phyloP scores from a whole-genome alignment of 2,113 vertebrate species.

The Phyllostomus hastatus region DNA sequence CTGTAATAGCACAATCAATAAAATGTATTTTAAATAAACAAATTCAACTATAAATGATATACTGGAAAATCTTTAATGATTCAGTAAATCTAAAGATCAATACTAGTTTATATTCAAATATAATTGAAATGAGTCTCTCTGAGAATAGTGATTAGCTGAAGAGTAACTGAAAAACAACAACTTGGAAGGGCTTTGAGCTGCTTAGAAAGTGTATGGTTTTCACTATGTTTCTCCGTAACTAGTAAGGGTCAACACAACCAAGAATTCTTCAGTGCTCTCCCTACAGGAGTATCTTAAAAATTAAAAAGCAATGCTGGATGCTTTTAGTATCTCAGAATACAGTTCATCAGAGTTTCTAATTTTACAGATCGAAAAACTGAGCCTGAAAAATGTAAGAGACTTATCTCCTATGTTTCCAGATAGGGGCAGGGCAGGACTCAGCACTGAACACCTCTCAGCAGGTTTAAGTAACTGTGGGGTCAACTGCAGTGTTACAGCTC shows the following conservation, averaged over 20 bases:
- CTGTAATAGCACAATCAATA: too few relatives aligned
- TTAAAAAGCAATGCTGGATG: not conserved
- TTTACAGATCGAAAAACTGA: not conserved
- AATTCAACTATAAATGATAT: not conserved
- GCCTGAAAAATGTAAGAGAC: not conserved
- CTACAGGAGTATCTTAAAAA: not conserved
- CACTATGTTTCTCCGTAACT: not conserved
- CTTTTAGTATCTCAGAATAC: not conserved
- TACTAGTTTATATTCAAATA: not conserved
- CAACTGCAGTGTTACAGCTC: not conserved
- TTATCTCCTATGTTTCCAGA: not conserved
- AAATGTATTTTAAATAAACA: too few relatives aligned
- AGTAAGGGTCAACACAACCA: not conserved
- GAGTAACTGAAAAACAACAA: not conserved
- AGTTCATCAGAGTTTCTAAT: not conserved
- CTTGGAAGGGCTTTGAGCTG: not conserved
- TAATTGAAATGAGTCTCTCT: not conserved
- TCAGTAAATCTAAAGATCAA: constrained; percentile 22
- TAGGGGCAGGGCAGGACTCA: not conserved
- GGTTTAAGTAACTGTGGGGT: not conserved
- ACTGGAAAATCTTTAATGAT: not conserved
- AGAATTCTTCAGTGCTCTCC: not conserved
- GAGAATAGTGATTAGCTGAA: not conserved
- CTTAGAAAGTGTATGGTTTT: not conserved
- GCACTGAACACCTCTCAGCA: too few relatives aligned